Base-by-base conservation (phyloP, 2,888 invertebrate species). In the Aradus depressus region DNA sequence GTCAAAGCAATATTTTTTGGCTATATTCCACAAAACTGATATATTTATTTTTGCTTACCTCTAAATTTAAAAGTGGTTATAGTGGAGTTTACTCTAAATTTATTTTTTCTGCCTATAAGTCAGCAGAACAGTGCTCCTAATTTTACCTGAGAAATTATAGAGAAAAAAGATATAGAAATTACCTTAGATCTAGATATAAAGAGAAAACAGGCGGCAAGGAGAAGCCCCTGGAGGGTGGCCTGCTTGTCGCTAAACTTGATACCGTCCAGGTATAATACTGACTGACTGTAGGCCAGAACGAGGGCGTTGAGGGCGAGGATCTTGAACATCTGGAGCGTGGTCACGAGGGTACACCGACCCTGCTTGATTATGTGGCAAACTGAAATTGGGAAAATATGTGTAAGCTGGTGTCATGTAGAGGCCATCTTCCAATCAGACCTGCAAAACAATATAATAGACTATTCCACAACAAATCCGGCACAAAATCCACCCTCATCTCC, bases 311-410 rank as follows among this genome's bases (percentile, higher is more conserved):
- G 71, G 0, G 98, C 98, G 51, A 99, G 73, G 62, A 99, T 99
- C 75, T 99, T 99, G 72, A 99, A 99, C 98, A 99, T 99, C 70
- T 99, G 98, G 54, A 99, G 74, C 0, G 98, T 99, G 1, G 98
- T 99, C 18, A 99, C 98, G 53, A 99, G 72, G 0, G 98, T 99
- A 68, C 98, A 99, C 19, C 98, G 81, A 1, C 98, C 98, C 74
- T 99, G 98, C 67, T 98, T 98, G 64, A 99, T 96, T 57, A 99
- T 90, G 72, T 98, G 95, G 66, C 95, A 97, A 64, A 98, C 96
- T 95, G 73, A 48, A 76, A 73, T 57, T 52, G 70, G 64, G 43
- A 28, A 22, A 18, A 19, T 41, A 21, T 8, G 22, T 6, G 28
- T n/a, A 8, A 44, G 4, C 16, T n/a, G 12, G 44, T 26, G 31